Evolutionary conservation across 2,113 vertebrate genomes (phyloP).

Genomic region (Acanthisitta chloris): DNA sequence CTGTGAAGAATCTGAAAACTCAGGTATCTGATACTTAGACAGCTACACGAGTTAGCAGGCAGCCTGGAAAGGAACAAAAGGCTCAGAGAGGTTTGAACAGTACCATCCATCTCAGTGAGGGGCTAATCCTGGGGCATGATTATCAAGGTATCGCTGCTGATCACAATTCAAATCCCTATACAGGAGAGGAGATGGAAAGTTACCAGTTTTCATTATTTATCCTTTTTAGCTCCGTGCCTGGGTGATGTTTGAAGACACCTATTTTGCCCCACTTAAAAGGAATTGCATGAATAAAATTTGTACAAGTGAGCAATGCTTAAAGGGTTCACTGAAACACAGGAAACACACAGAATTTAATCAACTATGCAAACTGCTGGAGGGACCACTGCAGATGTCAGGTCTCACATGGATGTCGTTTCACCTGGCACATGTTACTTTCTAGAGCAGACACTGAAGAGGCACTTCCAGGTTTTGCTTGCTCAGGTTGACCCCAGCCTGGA

Average conservation of each 20-base stretch:
- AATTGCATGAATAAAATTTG: not conserved
- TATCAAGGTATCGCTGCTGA: not conserved
- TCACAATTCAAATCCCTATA: not conserved
- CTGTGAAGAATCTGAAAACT: not conserved
- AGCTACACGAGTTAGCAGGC: not conserved
- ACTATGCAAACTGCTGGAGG: not conserved
- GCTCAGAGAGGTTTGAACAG: not conserved
- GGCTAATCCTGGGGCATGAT: not conserved
- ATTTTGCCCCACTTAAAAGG: not conserved
- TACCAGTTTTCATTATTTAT: not conserved
- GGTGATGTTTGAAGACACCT: not conserved
- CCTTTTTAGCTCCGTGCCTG: not conserved
- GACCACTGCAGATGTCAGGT: not conserved
- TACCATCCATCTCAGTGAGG: not conserved
- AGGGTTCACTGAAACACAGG: not conserved
- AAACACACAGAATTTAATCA: not conserved
- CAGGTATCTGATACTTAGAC: not conserved
- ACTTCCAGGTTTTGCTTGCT: not conserved
- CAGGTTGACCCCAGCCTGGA: not conserved
- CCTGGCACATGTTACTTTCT: not conserved
- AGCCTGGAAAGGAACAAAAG: not conserved
- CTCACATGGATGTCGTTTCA: fast-evolving
- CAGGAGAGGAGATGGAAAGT: not conserved
- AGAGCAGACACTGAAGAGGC: not conserved
- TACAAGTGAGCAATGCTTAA: not conserved